A percentile compares a stretch with the other conserved stretches of the same genome.
These are phyloP conservation scores for Erinaceus europaeus DNA, from an alignment of 2,113 vertebrate genomes.

Conservation along the genomic window DNA sequence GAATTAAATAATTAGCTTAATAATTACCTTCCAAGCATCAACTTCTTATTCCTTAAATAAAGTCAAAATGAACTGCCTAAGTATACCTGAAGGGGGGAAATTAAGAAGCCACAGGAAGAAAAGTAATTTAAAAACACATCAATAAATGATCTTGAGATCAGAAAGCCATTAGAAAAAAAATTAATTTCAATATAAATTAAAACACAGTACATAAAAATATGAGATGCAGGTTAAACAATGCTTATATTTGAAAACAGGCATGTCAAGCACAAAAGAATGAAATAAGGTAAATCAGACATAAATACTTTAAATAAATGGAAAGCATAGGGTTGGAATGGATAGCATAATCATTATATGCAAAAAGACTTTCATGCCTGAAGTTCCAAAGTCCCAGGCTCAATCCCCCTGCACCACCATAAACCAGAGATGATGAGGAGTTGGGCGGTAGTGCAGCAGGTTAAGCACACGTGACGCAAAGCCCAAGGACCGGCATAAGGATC, in stretches of 20 bases:
- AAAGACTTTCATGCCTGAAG: no score
- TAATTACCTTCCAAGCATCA: neutral
- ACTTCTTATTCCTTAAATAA: neutral
- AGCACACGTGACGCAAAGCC: no score
- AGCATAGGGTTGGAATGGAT: no score
- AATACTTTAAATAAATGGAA: neutral
- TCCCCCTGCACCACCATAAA: no score
- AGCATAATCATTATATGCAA: no score
- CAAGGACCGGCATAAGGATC: no score
- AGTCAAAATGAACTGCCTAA: neutral
- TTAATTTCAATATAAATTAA: conserved; percentile 1
- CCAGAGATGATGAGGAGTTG: no score
- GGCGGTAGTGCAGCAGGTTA: no score
- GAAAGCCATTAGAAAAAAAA: neutral
- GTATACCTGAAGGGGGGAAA: neutral
- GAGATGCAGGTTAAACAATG: neutral
- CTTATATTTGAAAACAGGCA: neutral
- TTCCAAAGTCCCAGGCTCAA: no score
- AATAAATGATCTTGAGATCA: neutral
- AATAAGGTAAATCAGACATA: neutral
- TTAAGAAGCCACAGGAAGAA: neutral
- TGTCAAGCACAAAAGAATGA: neutral
- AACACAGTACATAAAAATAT: neutral
- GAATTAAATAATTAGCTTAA: neutral
- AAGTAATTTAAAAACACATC: neutral